A percentile compares a stretch with the other conserved stretches of the same genome.
These are phyloP conservation scores for Suricata suricatta DNA, from an alignment of 2,113 vertebrate genomes.

Conservation along the genomic window DNA sequence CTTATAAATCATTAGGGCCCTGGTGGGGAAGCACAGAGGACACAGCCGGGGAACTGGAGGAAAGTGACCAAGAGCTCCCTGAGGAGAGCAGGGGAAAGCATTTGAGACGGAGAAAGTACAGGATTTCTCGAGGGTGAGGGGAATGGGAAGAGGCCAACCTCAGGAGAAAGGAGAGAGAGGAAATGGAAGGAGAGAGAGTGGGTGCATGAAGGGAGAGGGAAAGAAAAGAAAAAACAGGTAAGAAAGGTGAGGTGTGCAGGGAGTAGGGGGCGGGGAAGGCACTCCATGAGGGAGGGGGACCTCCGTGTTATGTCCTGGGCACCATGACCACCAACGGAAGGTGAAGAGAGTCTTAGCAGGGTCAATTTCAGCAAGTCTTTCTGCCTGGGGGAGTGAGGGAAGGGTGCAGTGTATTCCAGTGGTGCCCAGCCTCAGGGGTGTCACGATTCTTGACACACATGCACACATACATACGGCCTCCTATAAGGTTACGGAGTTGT, in stretches of 20 bases:
- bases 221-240: neutral
- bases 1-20: constrained; percentile 38
- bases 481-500: neutral
- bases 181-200: neutral
- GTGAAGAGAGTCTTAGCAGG: neutral
- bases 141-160: neutral
- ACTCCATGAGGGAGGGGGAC: neutral
- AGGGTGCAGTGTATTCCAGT: neutral
- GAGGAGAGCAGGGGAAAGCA: neutral
- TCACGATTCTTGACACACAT: neutral
- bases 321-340: neutral
- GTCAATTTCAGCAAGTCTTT: neutral
- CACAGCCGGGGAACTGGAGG: neutral
- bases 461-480: neutral
- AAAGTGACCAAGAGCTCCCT: neutral
- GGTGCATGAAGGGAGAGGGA: neutral
- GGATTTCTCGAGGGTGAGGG: neutral
- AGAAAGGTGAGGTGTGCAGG: neutral
- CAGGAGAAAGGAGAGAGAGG: neutral
- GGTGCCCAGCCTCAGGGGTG: too few species aligned
- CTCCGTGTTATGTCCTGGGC: neutral
- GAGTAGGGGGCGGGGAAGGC: neutral
- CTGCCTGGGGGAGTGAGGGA: neutral
- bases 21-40: neutral
- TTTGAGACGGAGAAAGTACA: neutral